phyloP scores from a whole-genome alignment of 2,113 vertebrate species.

The Corythoichthys haematopterus region DNA sequence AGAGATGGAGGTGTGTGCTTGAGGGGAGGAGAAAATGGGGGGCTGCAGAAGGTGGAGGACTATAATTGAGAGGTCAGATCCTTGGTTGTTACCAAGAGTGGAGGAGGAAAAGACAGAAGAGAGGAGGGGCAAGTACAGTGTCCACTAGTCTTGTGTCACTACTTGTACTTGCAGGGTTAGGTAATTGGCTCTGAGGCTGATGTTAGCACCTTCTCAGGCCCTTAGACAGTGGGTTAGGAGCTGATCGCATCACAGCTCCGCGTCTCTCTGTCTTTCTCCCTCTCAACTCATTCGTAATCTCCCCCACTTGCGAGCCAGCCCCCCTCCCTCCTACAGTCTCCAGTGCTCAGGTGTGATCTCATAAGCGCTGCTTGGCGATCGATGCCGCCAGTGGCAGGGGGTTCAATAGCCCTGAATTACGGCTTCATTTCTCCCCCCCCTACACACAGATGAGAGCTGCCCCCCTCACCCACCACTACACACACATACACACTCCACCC shows the following conservation, averaged over 20 bases:
- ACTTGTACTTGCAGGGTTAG: constrained; percentile 55
- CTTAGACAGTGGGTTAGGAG: constrained; percentile 82
- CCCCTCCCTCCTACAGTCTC: constrained; percentile 60
- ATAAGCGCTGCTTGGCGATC: constrained; percentile 85
- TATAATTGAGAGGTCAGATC: constrained; percentile 64
- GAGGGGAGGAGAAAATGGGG: constrained; percentile 23
- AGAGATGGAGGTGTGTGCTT: constrained; percentile 36
- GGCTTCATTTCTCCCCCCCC: constrained; percentile 85
- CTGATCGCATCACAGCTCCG: constrained; percentile 82
- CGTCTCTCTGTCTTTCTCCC: constrained; percentile 39
- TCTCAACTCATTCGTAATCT: constrained; percentile 18
- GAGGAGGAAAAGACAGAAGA: constrained; percentile 17
- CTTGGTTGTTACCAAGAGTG: constrained; percentile 28
- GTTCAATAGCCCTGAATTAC: constrained; percentile 96
- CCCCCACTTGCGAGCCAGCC: not conserved
- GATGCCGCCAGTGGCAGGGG: constrained; percentile 86
- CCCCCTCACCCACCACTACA: constrained; percentile 18
- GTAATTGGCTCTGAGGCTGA: constrained; percentile 74
- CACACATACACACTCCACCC: constrained; percentile 28
- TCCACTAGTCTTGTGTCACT: constrained; percentile 37
- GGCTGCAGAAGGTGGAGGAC: constrained; percentile 13
- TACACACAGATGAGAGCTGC: constrained; percentile 91
- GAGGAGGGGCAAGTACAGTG: constrained; percentile 26
- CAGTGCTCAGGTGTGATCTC: constrained; percentile 88
- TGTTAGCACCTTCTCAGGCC: constrained; percentile 76